phyloP scores from a whole-genome alignment of 2,797 vertebrate genomes.

The Peromyscus attwateri region DNA sequence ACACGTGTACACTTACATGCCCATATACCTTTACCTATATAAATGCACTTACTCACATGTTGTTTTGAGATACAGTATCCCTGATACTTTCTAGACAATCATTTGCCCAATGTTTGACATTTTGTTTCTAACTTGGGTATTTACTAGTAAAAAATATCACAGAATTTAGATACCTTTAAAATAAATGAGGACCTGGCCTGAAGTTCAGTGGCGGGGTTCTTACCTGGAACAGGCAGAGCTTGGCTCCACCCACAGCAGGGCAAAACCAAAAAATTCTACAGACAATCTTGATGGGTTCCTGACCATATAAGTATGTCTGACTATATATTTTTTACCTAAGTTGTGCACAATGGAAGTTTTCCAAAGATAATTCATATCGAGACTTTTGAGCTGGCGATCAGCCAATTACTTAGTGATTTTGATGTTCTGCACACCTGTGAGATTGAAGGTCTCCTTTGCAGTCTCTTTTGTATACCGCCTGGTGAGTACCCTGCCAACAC shows the following conservation, averaged over 20 bases:
- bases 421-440: not conserved
- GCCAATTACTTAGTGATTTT: not conserved
- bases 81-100: conserved; percentile 71
- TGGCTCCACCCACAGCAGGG: not conserved
- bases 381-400: not conserved
- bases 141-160: conserved; percentile 54
- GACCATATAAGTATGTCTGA: not conserved
- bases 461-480: not conserved
- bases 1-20: not conserved
- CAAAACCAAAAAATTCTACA: not conserved
- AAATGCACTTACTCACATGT: conserved; percentile 42
- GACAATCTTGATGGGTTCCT: not conserved
- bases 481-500: not conserved
- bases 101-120: conserved; percentile 65
- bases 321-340: conserved; percentile 52
- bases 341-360: conserved; percentile 56
- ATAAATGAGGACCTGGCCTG: not conserved
- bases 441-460: not conserved
- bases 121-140: conserved; percentile 60
- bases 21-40: not conserved
- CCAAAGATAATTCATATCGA: conserved; percentile 27
- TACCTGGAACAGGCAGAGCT: not conserved
- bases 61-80: conserved; percentile 47
- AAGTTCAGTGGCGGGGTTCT: not conserved
- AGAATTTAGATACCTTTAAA: conserved; percentile 41